These are phyloP conservation scores for Oryzias melastigma DNA, from an alignment of 2,113 vertebrate species.

Conservation along the genomic window DNA sequence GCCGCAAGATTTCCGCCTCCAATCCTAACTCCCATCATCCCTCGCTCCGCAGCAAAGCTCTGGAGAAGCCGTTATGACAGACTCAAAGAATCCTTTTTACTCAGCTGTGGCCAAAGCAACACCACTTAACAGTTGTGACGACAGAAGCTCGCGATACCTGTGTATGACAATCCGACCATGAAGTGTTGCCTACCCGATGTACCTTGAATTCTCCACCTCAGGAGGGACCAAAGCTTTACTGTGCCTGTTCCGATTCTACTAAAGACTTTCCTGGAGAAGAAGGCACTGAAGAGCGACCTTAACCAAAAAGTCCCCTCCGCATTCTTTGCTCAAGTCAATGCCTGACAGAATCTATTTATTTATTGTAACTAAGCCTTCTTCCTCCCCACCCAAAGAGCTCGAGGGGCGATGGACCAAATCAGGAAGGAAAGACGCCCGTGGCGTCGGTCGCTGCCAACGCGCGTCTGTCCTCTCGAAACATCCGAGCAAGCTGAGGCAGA, in stretches of 20 bases:
- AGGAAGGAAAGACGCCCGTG: conserved; percentile 24
- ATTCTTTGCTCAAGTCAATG: conserved; percentile 22
- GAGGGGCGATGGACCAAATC: conserved; percentile 18
- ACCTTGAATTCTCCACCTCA: conserved; percentile 55
- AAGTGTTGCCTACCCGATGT: conserved; percentile 48
- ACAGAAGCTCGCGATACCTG: conserved; percentile 33
- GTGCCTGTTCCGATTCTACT: conserved; percentile 60
- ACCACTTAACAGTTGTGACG: conserved; percentile 23
- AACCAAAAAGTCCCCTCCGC: conserved; percentile 5
- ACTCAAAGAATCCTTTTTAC: conserved; percentile 12
- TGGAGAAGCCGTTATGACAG: conserved; percentile 96
- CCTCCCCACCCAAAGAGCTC: conserved; percentile 21
- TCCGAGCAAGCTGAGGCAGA: not conserved
- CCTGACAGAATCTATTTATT: conserved; percentile 59
- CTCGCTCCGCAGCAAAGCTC: conserved; percentile 84
- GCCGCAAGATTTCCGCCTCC: conserved; percentile 91
- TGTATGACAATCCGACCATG: conserved; percentile 28
- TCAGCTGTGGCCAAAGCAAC: conserved; percentile 48
- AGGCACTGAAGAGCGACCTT: too few relatives aligned
- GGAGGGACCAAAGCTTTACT: conserved; percentile 73
- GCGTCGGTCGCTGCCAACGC: conserved; percentile 17
- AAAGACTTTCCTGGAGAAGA: too few relatives aligned
- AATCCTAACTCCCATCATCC: conserved; percentile 76
- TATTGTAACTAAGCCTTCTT: conserved; percentile 37
- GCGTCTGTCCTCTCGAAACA: conserved; percentile 16